A percentile compares a stretch with the other conserved stretches of the same genome.
These are phyloP conservation scores for Hapalemur alaotrensis DNA, from an alignment of 2,797 vertebrate genomes.

Conservation along the genomic window DNA sequence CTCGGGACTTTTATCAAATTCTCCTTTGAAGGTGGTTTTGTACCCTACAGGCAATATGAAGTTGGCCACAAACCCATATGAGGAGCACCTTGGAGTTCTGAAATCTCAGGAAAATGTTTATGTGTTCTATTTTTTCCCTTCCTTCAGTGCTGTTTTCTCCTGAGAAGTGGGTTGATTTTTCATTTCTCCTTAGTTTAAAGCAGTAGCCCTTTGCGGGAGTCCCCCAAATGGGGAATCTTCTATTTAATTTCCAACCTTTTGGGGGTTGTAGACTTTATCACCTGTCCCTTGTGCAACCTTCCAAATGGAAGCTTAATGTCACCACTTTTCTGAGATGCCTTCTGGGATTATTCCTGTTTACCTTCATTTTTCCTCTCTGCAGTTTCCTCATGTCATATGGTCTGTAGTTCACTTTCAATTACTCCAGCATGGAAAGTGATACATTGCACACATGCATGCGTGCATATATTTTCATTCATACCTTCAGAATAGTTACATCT, in stretches of 20 bases:
- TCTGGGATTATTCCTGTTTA: background rate
- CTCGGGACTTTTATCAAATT: background rate
- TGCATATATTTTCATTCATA: background rate
- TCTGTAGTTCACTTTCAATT: constrained; percentile 7
- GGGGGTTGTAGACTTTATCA: background rate
- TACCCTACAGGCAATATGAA: background rate
- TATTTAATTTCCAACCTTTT: background rate
- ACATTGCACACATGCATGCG: background rate
- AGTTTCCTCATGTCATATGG: background rate
- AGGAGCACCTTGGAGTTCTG: background rate
- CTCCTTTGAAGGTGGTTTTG: background rate
- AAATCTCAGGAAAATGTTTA: background rate
- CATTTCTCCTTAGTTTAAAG: background rate
- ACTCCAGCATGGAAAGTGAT: background rate
- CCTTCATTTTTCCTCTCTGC: background rate
- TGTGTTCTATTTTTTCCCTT: background rate
- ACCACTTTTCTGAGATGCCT: background rate
- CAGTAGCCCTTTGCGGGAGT: background rate
- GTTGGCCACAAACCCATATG: background rate
- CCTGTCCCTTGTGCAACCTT: background rate
- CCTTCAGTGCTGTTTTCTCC: background rate
- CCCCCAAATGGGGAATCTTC: background rate
- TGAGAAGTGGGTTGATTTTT: background rate
- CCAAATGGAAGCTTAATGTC: background rate
- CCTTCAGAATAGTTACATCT: background rate